Evolutionary conservation across 2,797 vertebrate species (phyloP).

Genomic region (Pitangus sulphuratus): DNA sequence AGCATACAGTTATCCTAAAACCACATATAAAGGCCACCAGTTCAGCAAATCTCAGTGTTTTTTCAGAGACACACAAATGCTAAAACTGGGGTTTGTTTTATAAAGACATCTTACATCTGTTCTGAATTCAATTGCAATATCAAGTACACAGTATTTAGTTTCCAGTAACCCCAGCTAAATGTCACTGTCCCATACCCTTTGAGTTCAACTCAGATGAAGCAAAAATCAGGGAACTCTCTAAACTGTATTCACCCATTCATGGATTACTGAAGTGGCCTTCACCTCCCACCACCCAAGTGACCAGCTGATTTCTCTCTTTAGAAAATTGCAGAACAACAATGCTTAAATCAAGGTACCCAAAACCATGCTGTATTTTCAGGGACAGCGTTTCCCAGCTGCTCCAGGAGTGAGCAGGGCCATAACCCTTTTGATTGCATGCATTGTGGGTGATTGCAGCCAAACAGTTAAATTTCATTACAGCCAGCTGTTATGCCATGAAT

Average conservation of each 20-base stretch:
- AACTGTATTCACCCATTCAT: background rate
- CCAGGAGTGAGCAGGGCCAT: background rate
- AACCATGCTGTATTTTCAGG: background rate
- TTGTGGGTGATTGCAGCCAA: background rate
- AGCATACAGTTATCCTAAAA: background rate
- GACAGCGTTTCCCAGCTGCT: background rate
- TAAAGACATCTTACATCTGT: background rate
- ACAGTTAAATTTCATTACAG: slow-evolving; percentile 41
- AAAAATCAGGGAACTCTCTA: background rate
- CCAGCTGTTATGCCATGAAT: background rate
- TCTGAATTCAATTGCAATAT: background rate
- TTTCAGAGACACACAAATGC: background rate
- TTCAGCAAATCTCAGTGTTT: background rate
- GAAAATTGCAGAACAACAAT: background rate
- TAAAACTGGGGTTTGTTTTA: background rate
- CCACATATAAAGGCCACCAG: background rate
- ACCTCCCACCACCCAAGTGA: background rate
- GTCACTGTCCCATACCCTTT: background rate
- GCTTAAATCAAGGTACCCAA: background rate
- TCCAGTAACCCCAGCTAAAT: background rate
- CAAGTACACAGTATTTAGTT: background rate
- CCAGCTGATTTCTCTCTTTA: background rate
- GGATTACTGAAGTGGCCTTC: background rate
- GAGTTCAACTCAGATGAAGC: background rate
- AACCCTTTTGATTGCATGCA: background rate